Evolutionary conservation across 2,888 invertebrate species (phyloP), one percentile per base, ranked within the genome.

Genomic region (Cheilosia urbana): DNA sequence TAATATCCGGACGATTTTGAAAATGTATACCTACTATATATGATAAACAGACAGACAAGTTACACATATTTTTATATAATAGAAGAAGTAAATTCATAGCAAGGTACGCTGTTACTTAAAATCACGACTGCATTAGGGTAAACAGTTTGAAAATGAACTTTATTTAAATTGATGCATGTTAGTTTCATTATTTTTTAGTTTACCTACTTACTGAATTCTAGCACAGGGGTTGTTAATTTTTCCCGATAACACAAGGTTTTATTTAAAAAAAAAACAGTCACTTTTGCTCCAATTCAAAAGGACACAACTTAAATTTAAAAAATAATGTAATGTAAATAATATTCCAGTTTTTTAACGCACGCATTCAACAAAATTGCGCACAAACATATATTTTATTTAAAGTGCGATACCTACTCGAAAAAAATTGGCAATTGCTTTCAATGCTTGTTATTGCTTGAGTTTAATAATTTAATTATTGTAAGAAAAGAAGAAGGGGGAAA

Each of bases 151-250:
- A 13, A 37, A 37, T 13, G 4, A 37, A 4, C 13, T 37, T 37
- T 37, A 47, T 5, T 49, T 27, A 9, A 17, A 7, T 60, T 19
- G 3, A 30, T 47, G 69, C 69, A 69, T 47, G 55, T 13, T 9
- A 30, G 15, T 68, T 37, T 53, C 17, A 2, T 40, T n/a, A 2
- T n/a, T n/a, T 42, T 53, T 63, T n/a, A 49, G 19, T 34, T 49
- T 6, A 30, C 4, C 19, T 9, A 7, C 27, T 9, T 9, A 30
- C 27, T 9, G 2, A 30, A 9, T 30, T 30, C 30, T 30, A 47
- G 40, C 3, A 7, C 34, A 58, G 6, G 68, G 82, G 82, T 72
- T 72, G 82, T 77, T 82, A 24, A 60, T 72, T 81, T 82, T 77
- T 66, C 72, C 82, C 77, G 53, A 72, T 27, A 72, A 58, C 2